A percentile compares a stretch with the other conserved stretches of the same genome.
These are phyloP conservation scores for Hemitrygon akajei DNA, from an alignment of 2,797 vertebrate species.

Conservation along the genomic window DNA sequence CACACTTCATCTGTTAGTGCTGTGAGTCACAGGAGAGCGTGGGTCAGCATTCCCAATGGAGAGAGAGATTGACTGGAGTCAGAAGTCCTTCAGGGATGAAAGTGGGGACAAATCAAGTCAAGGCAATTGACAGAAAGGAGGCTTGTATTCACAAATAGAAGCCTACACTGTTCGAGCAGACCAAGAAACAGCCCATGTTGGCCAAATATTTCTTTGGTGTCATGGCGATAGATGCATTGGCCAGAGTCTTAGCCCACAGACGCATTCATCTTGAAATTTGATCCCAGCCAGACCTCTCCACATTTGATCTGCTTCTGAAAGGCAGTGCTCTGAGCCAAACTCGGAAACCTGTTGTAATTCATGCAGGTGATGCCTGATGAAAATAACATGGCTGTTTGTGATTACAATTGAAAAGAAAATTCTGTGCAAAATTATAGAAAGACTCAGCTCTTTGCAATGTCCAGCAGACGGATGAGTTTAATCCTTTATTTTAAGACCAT, in stretches of 20 bases:
- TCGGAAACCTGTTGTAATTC: not conserved
- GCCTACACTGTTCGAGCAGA: not conserved
- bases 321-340: not conserved
- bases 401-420: not conserved
- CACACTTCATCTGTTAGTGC: not conserved
- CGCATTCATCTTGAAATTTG: constrained; percentile 17
- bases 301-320: constrained; percentile 7
- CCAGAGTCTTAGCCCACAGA: not conserved
- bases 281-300: not conserved
- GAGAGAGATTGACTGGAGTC: not conserved
- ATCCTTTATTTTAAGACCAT: not conserved
- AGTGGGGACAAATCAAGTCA: not conserved
- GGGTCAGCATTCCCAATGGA: not conserved
- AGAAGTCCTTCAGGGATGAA: not conserved
- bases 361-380: not conserved
- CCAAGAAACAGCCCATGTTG: not conserved
- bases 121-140: not conserved
- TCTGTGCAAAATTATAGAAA: not conserved
- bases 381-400: not conserved
- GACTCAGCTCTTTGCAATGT: not conserved
- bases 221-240: constrained; percentile 11
- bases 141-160: constrained; percentile 28
- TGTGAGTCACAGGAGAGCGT: not conserved
- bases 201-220: constrained; percentile 23
- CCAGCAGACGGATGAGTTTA: not conserved